Evolutionary conservation across 2,888 invertebrate genomes (phyloP), one percentile per base, ranked within the genome.

Genomic region (Scaptomyza parva): DNA sequence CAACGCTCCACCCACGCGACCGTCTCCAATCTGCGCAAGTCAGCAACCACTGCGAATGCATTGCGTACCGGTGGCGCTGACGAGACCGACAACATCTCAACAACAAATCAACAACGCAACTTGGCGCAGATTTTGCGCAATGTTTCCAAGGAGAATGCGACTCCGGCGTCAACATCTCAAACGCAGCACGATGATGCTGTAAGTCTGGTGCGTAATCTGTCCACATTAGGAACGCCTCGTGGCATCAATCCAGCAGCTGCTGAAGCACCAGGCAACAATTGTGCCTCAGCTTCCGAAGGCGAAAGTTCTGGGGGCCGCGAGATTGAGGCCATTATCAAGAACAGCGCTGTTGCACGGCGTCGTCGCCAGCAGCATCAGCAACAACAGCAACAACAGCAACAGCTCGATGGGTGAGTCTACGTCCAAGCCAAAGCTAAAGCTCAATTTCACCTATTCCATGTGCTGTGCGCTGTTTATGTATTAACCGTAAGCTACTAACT

Each of bases 301-400:
- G 92, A 92, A 75, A 92, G 92, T 65, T 92, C 92, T 3, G 92
- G 92, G 17, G 92, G 92, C 12, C 90, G 92, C 6, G 92, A 93
- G 78, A 91, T 92, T 57, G 90, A 91, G 44, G 90, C 91, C 45
- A 92, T 92, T 40, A 92, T 94, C 68, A 92, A 92, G 71, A 92
- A 92, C 66, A 93, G 92, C 77, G 92, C 92, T 5, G 90, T 92
- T 22, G 91, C 91, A 18, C 88, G 92, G 51, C 87, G 92, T 24
- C 90, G 92, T 47, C 89, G 91, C 18, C 92, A 92, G 80, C 90
- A 92, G 14, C 84, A 80, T 12, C 79, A 72, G 5, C 75, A 69
- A 0, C 76, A 75, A 1, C 79, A 72, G 5, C 75, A 69, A 0
- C 76, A 75, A 1, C 75, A 75, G 17, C 78, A 70, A 30, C 74